Conservation (phyloP, 2,888 invertebrate species). For the Calameuta idolon region DNA sequence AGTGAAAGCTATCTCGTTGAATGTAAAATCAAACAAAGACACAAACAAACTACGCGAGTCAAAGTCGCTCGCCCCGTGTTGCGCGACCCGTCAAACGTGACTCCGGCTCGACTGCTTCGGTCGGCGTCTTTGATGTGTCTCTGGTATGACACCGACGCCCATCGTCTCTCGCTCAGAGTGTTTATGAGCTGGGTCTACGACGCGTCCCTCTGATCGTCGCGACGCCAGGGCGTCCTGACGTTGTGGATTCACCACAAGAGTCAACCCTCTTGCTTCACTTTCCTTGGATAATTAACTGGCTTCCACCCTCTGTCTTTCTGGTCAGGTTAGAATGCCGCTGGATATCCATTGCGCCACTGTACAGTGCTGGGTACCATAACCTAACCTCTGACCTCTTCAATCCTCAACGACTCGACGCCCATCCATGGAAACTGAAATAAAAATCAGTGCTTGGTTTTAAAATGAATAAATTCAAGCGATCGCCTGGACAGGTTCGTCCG, state of each 20-base stretch:
- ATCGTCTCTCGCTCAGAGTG: conserved; percentile 57
- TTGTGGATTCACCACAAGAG: background rate
- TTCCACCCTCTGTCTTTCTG: conserved; percentile 29
- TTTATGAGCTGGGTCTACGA: conserved; percentile 53
- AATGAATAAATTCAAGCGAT: background rate
- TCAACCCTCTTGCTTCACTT: conserved; percentile 45
- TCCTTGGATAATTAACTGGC: conserved; percentile 59
- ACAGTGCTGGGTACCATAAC: background rate
- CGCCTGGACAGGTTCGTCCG: background rate
- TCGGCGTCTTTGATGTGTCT: conserved; percentile 56
- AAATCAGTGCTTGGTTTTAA: background rate
- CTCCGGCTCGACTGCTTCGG: conserved; percentile 22
- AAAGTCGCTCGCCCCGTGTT: conserved; percentile 45
- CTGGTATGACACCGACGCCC: conserved; percentile 46
- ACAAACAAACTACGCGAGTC: conserved; percentile 60
- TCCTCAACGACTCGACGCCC: background rate
- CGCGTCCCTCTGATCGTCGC: conserved; percentile 46
- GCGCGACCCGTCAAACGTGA: conserved; percentile 22
- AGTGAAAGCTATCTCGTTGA: conserved; percentile 66
- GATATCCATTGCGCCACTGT: background rate
- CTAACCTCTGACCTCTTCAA: background rate
- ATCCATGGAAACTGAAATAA: conserved; percentile 11
- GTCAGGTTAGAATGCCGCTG: background rate
- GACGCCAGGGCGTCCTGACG: conserved; percentile 32
- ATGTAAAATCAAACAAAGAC: conserved; percentile 66